Evolutionary conservation across 2,113 vertebrate genomes (phyloP).

Genomic region (Numida meleagris): DNA sequence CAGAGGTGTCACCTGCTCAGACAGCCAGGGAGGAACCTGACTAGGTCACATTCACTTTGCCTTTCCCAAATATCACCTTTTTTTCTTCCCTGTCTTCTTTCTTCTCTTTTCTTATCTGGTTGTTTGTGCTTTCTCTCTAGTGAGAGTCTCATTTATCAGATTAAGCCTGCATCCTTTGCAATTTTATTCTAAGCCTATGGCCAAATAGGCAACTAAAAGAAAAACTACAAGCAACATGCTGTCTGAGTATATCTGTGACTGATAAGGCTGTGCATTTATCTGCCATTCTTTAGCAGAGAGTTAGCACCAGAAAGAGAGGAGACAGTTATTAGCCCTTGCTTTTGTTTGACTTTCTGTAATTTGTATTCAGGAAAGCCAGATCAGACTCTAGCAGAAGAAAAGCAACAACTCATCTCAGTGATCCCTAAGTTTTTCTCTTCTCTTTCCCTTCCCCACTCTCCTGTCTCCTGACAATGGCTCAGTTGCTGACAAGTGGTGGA

Average conservation of each 20-base stretch:
- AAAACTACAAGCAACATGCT: slow-evolving; percentile 21
- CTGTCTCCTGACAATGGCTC: background rate
- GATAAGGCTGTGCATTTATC: background rate
- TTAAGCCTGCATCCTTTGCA: slow-evolving; percentile 2
- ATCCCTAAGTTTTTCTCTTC: background rate
- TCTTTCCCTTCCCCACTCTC: background rate
- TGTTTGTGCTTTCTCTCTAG: background rate
- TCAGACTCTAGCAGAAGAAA: background rate
- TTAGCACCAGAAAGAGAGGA: background rate
- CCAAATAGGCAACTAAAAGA: slow-evolving; percentile 6
- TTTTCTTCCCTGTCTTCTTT: background rate
- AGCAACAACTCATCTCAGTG: background rate
- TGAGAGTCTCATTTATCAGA: background rate
- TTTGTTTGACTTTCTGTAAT: background rate
- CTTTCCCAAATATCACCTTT: background rate
- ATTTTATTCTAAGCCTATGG: slow-evolving; percentile 8
- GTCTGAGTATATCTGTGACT: background rate
- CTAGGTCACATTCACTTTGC: background rate
- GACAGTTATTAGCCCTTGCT: background rate
- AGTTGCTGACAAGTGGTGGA: background rate
- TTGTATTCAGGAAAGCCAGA: background rate
- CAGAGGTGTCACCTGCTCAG: background rate
- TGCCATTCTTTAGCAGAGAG: background rate
- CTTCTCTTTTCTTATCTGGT: background rate
- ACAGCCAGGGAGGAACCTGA: background rate